A percentile compares a stretch with the other conserved stretches of the same genome.
Conservation (phyloP, 2,888 invertebrate genomes). For the Brachypalpus laphriformis region DNA sequence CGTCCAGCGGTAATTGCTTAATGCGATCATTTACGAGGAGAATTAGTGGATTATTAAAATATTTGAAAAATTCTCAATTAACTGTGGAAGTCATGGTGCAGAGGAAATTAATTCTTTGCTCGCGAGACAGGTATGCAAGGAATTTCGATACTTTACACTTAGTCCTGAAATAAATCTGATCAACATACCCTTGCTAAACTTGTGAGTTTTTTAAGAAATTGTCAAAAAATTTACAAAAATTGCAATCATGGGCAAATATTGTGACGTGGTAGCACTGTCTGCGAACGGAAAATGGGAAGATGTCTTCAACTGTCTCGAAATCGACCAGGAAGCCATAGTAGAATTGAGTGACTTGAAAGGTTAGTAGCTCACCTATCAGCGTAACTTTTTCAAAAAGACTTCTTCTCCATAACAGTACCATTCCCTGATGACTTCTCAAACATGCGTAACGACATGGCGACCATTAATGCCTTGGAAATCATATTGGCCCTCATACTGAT, state of each 20-base stretch:
- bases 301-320: constrained; percentile 29
- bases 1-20: constrained; percentile 7
- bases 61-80: too few relatives aligned
- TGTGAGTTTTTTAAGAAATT: not conserved
- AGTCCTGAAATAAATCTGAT: not conserved
- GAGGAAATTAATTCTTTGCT: not conserved
- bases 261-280: constrained; percentile 3
- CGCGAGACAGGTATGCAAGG: too few relatives aligned
- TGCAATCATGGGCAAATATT: constrained; percentile 5
- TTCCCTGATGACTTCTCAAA: not conserved
- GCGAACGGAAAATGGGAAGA: constrained; percentile 30
- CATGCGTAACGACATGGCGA: not conserved
- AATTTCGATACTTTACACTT: not conserved
- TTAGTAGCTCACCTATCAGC: not conserved
- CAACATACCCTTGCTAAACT: not conserved
- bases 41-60: not conserved
- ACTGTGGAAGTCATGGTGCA: too few relatives aligned
- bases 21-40: not conserved
- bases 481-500: constrained; percentile 5
- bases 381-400: not conserved
- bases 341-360: constrained; percentile 42
- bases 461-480: constrained; percentile 13
- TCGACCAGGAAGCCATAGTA: constrained; percentile 34
- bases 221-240: not conserved
- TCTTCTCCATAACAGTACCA: constrained; percentile 13